Percentiles rank a stretch among this genome's conserved stretches.
Conservation (phyloP, 1,140 invertebrate genomes). For the Metaphire vulgaris region DNA sequence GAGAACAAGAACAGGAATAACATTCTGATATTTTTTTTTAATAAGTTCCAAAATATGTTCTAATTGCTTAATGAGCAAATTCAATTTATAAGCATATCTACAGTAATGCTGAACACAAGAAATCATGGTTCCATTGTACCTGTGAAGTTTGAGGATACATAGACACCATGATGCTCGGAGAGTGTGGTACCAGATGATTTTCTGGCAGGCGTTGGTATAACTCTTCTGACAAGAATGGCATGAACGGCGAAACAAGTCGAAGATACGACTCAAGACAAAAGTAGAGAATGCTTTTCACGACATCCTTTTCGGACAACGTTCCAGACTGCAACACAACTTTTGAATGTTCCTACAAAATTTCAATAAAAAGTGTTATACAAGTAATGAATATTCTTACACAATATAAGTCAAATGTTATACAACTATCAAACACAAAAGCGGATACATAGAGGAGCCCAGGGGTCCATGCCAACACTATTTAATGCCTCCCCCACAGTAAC, state of each 20-base stretch:
- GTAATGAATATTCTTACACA: neutral
- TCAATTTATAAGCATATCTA: neutral
- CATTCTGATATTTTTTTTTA: too few species aligned
- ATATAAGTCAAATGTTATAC: neutral
- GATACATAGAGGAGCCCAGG: neutral
- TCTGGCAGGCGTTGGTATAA: slow-evolving; percentile 69
- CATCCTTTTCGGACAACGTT: slow-evolving; percentile 34
- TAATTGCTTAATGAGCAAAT: neutral
- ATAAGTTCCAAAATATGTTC: neutral
- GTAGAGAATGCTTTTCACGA: slow-evolving; percentile 60
- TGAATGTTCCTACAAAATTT: slow-evolving; percentile 57
- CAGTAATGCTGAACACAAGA: neutral
- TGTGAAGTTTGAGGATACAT: neutral
- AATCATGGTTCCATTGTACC: neutral
- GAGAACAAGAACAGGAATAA: too few species aligned
- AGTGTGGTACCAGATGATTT: neutral
- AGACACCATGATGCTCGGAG: neutral
- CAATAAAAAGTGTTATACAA: neutral
- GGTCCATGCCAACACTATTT: neutral
- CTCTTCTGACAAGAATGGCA: slow-evolving; percentile 98
- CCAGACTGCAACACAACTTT: slow-evolving; percentile 57
- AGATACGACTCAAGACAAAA: slow-evolving; percentile 76
- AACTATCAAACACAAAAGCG: neutral
- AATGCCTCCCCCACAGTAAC: neutral
- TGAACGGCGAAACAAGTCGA: slow-evolving; percentile 84